Evolutionary conservation across 2,797 vertebrate genomes (phyloP).

Genomic region (Poecilia velifera): DNA sequence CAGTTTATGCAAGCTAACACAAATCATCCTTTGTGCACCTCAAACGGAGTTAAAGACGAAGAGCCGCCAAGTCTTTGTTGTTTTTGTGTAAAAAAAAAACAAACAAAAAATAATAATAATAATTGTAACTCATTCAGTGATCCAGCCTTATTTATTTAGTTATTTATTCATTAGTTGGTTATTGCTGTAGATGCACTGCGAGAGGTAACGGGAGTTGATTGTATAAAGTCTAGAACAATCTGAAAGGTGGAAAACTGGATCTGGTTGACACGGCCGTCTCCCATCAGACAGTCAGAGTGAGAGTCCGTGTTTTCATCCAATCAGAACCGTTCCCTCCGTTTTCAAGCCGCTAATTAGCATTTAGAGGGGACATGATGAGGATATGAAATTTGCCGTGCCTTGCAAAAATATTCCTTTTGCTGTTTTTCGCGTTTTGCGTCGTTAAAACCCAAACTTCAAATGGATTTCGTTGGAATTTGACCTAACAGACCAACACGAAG

Average conservation of each 20-base stretch:
- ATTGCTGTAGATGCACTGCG: constrained; percentile 64
- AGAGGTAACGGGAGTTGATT: constrained; percentile 65
- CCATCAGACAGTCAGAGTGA: constrained; percentile 5
- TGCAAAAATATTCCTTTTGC: not conserved
- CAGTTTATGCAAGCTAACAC: constrained; percentile 80
- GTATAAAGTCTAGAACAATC: constrained; percentile 59
- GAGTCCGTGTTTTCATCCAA: constrained; percentile 13
- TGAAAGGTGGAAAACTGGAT: constrained; percentile 53
- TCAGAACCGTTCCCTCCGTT: constrained; percentile 34
- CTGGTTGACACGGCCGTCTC: constrained; percentile 54
- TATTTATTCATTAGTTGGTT: constrained; percentile 50
- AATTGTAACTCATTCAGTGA: constrained; percentile 67
- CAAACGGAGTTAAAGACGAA: constrained; percentile 47
- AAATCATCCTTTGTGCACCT: constrained; percentile 61
- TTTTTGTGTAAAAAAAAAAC: constrained; percentile 32
- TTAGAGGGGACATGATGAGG: constrained; percentile 41
- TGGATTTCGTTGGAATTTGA: not conserved
- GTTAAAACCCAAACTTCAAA: not conserved
- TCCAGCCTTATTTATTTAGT: constrained; percentile 71
- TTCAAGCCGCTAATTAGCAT: constrained; percentile 24
- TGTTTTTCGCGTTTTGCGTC: too few relatives aligned
- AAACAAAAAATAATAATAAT: not conserved
- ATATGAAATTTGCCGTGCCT: not conserved
- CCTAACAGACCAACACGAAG: not conserved
- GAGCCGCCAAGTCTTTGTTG: constrained; percentile 55